These are phyloP conservation scores for Campylomormyrus tamandua DNA, from an alignment of 2,113 vertebrate species.

Conservation along the genomic window DNA sequence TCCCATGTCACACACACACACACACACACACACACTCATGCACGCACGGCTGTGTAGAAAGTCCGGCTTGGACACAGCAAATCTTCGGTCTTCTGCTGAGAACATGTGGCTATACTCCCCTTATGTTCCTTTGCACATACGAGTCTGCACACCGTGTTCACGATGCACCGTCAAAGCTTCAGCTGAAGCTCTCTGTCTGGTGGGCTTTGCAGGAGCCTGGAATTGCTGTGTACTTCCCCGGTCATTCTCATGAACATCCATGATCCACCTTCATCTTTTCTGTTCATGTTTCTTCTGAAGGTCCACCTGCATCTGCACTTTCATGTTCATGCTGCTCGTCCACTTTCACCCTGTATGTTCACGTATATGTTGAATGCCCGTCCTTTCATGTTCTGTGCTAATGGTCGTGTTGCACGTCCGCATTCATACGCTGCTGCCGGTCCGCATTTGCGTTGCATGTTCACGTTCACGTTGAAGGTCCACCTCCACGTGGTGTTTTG, in stretches of 20 bases:
- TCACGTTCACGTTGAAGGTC: background rate
- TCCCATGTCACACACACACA: background rate
- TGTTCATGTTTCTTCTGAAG: background rate
- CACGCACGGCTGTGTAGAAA: background rate
- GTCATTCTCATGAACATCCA: background rate
- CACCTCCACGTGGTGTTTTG: background rate
- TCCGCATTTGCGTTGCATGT: background rate
- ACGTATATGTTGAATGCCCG: background rate
- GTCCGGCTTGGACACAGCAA: background rate
- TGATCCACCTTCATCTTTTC: no score
- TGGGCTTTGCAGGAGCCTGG: background rate
- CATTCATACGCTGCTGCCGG: background rate
- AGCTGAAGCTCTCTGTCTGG: background rate
- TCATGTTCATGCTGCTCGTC: background rate
- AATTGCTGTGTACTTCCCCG: background rate
- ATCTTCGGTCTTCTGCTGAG: background rate
- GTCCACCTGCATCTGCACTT: background rate
- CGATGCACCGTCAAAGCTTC: background rate
- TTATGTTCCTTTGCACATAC: conserved; percentile 27
- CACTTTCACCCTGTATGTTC: background rate
- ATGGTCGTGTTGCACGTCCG: background rate
- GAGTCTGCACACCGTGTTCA: background rate
- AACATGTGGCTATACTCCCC: background rate
- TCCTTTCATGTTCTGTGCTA: background rate
- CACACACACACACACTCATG: background rate